phyloP scores from a whole-genome alignment of 2,797 vertebrate genomes.

The Myripristis murdjan region DNA sequence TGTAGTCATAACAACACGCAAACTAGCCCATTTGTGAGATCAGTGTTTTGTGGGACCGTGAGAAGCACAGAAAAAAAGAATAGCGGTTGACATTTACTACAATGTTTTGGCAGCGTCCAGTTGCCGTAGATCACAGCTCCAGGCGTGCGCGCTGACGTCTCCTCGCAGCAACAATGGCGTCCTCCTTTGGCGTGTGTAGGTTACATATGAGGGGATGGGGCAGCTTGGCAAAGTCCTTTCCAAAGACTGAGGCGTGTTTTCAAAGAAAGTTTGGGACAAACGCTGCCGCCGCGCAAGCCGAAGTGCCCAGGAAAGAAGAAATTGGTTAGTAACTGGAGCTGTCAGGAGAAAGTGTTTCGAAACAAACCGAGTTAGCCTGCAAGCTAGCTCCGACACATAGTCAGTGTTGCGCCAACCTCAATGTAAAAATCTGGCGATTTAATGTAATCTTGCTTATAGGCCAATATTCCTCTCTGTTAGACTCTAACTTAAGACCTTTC shows the following conservation, averaged over 20 bases:
- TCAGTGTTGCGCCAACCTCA: background rate
- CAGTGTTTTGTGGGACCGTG: too few relatives aligned
- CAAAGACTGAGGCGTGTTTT: conserved; percentile 44
- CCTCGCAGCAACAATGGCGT: conserved; percentile 77
- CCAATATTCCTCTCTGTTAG: too few relatives aligned
- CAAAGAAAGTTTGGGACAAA: conserved; percentile 52
- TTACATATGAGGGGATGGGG: conserved; percentile 65
- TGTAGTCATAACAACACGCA: too few relatives aligned
- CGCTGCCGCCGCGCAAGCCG: conserved; percentile 26
- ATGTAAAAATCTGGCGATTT: background rate
- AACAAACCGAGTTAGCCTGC: background rate
- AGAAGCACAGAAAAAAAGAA: too few relatives aligned
- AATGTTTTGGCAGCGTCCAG: background rate
- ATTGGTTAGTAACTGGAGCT: conserved; percentile 52
- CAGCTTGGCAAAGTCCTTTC: conserved; percentile 43
- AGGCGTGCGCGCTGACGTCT: conserved; percentile 67
- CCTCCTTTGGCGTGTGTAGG: conserved; percentile 73
- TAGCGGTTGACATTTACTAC: too few relatives aligned
- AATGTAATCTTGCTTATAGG: too few relatives aligned
- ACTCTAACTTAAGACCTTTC: too few relatives aligned
- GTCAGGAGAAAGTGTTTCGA: background rate
- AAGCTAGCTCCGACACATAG: background rate
- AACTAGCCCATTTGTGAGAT: too few relatives aligned
- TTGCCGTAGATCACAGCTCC: conserved; percentile 59
- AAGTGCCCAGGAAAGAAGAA: conserved; percentile 38